These are phyloP conservation scores for Stichopus horrens DNA, from an alignment of 53 echinoderm and acorn worm species.

Conservation along the genomic window DNA sequence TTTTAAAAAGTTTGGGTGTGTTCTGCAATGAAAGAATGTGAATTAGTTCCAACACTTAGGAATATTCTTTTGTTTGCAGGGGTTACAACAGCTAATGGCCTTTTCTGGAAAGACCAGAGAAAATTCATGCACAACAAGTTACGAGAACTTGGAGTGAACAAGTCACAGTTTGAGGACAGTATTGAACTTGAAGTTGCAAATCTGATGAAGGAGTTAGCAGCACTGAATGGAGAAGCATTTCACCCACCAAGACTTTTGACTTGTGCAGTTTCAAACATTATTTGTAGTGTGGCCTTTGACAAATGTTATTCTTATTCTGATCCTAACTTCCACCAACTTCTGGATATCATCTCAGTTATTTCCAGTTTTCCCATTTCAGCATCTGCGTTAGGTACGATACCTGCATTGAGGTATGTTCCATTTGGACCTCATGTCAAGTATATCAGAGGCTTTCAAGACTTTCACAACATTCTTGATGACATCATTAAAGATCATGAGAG, in stretches of 20 bases:
- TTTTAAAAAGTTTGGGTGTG: too few species aligned
- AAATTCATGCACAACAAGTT: slow-evolving; percentile 59
- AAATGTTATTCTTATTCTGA: slow-evolving; percentile 59
- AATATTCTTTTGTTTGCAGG: slow-evolving; percentile 12
- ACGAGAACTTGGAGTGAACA: slow-evolving; percentile 65
- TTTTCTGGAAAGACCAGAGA: slow-evolving; percentile 59
- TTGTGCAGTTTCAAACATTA: slow-evolving; percentile 65
- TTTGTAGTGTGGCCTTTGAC: slow-evolving; percentile 63
- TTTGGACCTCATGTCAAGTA: slow-evolving; percentile 30
- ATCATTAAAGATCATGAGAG: slow-evolving; percentile 40
- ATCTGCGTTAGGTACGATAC: slow-evolving; percentile 44
- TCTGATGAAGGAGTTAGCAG: slow-evolving; percentile 32
- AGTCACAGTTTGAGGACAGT: slow-evolving; percentile 64
- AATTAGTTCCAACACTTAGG: background rate
- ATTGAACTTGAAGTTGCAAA: slow-evolving; percentile 45
- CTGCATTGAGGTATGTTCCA: slow-evolving; percentile 52
- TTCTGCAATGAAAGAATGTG: too few species aligned
- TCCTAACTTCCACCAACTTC: slow-evolving; percentile 47
- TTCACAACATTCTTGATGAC: slow-evolving; percentile 28
- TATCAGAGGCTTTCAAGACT: slow-evolving; percentile 31
- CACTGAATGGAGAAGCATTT: slow-evolving; percentile 51
- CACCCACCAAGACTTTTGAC: slow-evolving; percentile 42
- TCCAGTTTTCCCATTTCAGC: slow-evolving; percentile 30
- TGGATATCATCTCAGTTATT: slow-evolving; percentile 3
- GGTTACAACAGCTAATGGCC: slow-evolving; percentile 24